phyloP scores from a whole-genome alignment of 2,888 invertebrate species.

The Cartodere bifasciata region DNA sequence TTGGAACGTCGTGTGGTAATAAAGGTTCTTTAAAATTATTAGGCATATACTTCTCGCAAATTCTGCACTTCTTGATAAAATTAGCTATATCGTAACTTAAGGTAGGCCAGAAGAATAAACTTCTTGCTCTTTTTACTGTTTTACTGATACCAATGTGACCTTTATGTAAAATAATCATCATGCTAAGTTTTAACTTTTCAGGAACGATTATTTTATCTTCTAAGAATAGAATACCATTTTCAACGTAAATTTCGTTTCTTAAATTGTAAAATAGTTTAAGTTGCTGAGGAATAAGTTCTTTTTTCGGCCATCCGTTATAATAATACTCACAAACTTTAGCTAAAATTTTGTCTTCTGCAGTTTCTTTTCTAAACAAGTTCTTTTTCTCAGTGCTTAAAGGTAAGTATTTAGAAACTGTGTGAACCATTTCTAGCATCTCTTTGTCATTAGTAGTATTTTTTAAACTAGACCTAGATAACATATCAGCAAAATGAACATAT shows the following conservation, averaged over 20 bases:
- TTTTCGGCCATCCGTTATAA: constrained; percentile 14
- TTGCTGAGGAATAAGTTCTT: neutral
- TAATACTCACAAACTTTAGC: constrained; percentile 13
- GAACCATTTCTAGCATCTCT: constrained; percentile 16
- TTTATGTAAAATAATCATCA: constrained; percentile 14
- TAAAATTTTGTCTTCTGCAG: constrained; percentile 11
- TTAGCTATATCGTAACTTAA: constrained; percentile 9
- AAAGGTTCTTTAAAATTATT: constrained; percentile 16
- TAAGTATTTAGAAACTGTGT: constrained; percentile 14
- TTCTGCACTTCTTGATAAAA: constrained; percentile 14
- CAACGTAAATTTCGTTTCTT: constrained; percentile 13
- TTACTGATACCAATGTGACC: constrained; percentile 13
- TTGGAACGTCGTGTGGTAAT: constrained; percentile 15
- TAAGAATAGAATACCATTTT: constrained; percentile 14
- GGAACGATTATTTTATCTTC: constrained; percentile 15
- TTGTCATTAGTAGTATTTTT: constrained; percentile 9
- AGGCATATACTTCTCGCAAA: constrained; percentile 16
- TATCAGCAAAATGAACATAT: constrained; percentile 16
- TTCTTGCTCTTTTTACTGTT: constrained; percentile 9
- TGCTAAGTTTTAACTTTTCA: constrained; percentile 2
- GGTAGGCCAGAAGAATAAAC: constrained; percentile 11
- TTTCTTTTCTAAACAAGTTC: constrained; percentile 10
- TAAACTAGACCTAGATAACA: constrained; percentile 13
- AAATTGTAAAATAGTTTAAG: constrained; percentile 10
- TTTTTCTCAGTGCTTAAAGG: constrained; percentile 13